These are phyloP conservation scores for Halcyon chelicuti DNA, from an alignment of 2,797 vertebrate genomes.

Conservation along the genomic window DNA sequence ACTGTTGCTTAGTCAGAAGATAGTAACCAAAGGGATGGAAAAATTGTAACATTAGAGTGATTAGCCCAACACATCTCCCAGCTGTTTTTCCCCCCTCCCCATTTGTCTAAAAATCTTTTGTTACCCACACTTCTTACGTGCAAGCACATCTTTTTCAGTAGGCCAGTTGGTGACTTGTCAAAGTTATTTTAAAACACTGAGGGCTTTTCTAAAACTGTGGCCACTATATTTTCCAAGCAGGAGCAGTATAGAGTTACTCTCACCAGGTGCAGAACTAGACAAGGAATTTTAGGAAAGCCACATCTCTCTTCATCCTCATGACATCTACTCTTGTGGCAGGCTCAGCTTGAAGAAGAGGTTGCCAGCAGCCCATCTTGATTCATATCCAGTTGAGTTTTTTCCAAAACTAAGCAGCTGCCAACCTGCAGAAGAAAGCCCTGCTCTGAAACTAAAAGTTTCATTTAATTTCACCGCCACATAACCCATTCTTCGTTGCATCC, in stretches of 20 bases:
- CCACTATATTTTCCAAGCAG: neutral
- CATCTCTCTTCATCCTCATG: neutral
- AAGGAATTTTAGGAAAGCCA: neutral
- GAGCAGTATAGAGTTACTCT: neutral
- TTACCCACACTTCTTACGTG: neutral
- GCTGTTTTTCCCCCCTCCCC: neutral
- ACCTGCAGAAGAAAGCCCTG: neutral
- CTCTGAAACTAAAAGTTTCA: neutral
- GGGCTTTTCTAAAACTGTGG: neutral
- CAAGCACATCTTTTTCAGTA: neutral
- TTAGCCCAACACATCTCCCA: neutral
- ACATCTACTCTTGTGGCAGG: neutral
- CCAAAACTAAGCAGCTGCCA: neutral
- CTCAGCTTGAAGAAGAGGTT: neutral
- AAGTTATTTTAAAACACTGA: neutral
- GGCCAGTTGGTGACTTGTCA: neutral
- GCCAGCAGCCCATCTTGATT: neutral
- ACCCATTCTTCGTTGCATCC: neutral
- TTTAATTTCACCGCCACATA: neutral
- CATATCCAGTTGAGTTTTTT: neutral
- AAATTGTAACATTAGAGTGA: neutral
- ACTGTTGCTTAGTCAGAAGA: neutral
- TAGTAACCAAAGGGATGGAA: neutral
- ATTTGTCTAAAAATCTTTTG: neutral
- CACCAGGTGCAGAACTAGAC: neutral